Evolutionary conservation across 2,113 vertebrate species (phyloP).

Genomic region (Todiramphus saurophagus): DNA sequence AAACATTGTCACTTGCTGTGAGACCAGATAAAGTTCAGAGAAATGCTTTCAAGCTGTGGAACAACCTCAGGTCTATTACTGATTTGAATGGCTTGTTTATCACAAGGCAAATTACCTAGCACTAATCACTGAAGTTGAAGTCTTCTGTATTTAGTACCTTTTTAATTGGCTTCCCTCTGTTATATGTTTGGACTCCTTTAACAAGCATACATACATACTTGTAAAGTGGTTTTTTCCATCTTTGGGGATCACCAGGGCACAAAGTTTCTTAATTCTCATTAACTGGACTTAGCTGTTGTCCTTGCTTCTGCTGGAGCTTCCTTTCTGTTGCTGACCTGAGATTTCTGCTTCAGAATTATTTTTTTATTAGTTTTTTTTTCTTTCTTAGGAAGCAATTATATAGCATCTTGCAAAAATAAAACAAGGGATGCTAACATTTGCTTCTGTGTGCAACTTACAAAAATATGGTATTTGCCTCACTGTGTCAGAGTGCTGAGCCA

Average conservation of each 20-base stretch:
- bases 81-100: slow-evolving; percentile 57
- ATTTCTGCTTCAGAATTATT: not conserved
- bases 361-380: not conserved
- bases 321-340: not conserved
- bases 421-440: not conserved
- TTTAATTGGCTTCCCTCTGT: slow-evolving; percentile 69
- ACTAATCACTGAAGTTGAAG: slow-evolving; percentile 56
- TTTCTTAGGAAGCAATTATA: not conserved
- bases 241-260: not conserved
- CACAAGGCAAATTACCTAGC: slow-evolving; percentile 55
- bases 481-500: not conserved
- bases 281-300: not conserved
- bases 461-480: not conserved
- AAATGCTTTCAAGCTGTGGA: slow-evolving; percentile 46
- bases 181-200: slow-evolving; percentile 51
- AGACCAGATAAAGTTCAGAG: slow-evolving; percentile 18
- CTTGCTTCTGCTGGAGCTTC: not conserved
- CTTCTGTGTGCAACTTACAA: not conserved
- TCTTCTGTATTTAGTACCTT: slow-evolving; percentile 56
- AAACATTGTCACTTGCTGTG: slow-evolving; percentile 10
- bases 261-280: not conserved
- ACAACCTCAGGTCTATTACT: slow-evolving; percentile 48
- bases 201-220: not conserved
- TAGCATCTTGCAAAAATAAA: not conserved
- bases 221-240: not conserved